phyloP scores from a whole-genome alignment of 2,113 vertebrate genomes.

The Oryzias curvinotus region DNA sequence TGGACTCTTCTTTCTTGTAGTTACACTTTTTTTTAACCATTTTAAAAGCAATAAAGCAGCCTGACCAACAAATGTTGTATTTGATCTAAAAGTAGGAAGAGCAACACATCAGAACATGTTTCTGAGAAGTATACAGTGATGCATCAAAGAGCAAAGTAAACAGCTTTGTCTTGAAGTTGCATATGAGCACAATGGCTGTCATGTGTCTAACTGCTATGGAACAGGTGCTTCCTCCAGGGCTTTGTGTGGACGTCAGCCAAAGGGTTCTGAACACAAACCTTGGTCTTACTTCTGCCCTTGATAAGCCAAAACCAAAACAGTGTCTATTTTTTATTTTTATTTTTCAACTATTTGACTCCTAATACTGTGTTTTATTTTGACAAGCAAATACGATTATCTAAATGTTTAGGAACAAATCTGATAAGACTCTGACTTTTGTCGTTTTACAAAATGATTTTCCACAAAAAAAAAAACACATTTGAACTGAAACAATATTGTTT shows the following conservation, averaged over 20 bases:
- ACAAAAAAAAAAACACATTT: no score
- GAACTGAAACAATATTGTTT: no score
- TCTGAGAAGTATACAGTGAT: constrained; percentile 48
- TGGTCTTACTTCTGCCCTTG: constrained; percentile 32
- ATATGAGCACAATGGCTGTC: constrained; percentile 67
- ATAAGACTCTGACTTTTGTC: no score
- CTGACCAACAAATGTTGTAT: constrained; percentile 2
- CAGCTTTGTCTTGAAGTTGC: constrained; percentile 69
- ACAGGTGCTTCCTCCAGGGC: constrained; percentile 78
- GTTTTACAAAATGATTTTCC: no score
- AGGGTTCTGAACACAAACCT: constrained; percentile 13
- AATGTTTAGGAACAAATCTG: no score
- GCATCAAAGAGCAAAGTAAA: constrained; percentile 67
- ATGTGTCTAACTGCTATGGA: constrained; percentile 57
- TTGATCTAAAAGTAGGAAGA: constrained; percentile 43
- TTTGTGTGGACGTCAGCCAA: constrained; percentile 28
- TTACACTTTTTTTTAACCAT: no score
- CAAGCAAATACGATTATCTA: constrained; percentile 8
- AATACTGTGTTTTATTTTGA: not conserved
- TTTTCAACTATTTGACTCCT: constrained; percentile 1
- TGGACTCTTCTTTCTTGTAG: no score
- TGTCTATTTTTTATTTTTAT: no score
- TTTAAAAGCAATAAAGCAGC: not conserved
- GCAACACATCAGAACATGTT: constrained; percentile 50
- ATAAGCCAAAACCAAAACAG: constrained; percentile 19